Percentiles rank a stretch among this genome's conserved stretches.
Evolutionary conservation across 2,888 invertebrate species (phyloP).

Genomic region (Acrocyrtus sp.): DNA sequence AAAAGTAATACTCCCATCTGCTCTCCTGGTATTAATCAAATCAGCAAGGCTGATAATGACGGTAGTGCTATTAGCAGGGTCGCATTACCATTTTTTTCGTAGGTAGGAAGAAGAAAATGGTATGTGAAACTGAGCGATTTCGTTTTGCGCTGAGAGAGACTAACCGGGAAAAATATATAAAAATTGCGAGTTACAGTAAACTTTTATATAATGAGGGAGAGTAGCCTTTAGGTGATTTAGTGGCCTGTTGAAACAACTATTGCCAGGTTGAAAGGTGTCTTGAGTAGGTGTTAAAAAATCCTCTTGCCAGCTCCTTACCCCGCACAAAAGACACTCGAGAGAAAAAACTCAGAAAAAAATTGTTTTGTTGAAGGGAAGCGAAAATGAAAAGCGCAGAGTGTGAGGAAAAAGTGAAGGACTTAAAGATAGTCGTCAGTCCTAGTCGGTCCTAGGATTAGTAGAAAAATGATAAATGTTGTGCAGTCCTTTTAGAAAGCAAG

Average conservation of each 20-base stretch:
- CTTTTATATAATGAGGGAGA: slow-evolving; percentile 12
- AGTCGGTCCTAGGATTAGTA: too few species aligned
- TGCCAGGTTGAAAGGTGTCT: slow-evolving; percentile 50
- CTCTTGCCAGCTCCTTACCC: slow-evolving; percentile 30
- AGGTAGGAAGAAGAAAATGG: too few species aligned
- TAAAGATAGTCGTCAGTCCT: too few species aligned
- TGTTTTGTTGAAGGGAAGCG: neutral
- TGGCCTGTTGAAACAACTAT: slow-evolving; percentile 48
- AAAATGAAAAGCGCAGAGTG: neutral
- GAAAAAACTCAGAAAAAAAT: neutral
- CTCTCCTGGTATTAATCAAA: slow-evolving; percentile 19
- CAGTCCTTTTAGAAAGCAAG: too few species aligned
- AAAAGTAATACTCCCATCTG: slow-evolving; percentile 26
- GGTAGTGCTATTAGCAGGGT: neutral
- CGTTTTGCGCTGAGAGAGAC: too few species aligned
- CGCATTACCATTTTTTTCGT: neutral
- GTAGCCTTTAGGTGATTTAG: slow-evolving; percentile 51
- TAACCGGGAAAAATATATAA: too few species aligned
- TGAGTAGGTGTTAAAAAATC: slow-evolving; percentile 45
- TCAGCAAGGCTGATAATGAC: slow-evolving; percentile 4
- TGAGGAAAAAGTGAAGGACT: neutral
- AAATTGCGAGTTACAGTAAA: too few species aligned
- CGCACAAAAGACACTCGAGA: neutral
- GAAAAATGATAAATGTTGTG: too few species aligned
- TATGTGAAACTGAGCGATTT: too few species aligned